Evolutionary conservation across 1,140 invertebrate species (phyloP).

Genomic region (Diuraphis noxia): DNA sequence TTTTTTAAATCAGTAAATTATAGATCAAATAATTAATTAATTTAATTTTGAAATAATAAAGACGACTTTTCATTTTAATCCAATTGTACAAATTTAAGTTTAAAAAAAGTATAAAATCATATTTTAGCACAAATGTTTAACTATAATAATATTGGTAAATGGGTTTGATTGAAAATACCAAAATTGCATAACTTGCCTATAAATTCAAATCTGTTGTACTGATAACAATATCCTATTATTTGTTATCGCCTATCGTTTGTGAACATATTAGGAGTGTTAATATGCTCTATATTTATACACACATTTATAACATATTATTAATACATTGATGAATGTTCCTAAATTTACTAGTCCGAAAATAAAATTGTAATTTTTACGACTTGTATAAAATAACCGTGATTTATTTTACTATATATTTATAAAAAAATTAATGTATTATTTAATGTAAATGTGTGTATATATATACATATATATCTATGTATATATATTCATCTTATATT

Average conservation of each 20-base stretch:
- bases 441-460: neutral
- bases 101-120: neutral
- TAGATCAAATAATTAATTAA: neutral
- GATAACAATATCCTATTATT: neutral
- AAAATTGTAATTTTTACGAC: conserved; percentile 16
- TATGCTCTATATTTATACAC: neutral
- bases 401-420: neutral
- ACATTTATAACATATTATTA: neutral
- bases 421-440: neutral
- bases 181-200: neutral
- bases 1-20: neutral
- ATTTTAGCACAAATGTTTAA: neutral
- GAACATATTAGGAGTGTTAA: neutral
- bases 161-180: neutral
- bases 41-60: neutral
- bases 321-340: conserved; percentile 46
- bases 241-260: neutral
- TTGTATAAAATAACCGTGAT: conserved; percentile 2
- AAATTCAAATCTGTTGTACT: neutral
- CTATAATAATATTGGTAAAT: neutral
- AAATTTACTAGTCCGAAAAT: conserved; percentile 49
- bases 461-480: neutral
- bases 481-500: neutral
- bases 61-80: neutral
- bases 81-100: neutral